Evolutionary conservation across 1,140 invertebrate species (phyloP).

Genomic region (Cotesia glomerata): DNA sequence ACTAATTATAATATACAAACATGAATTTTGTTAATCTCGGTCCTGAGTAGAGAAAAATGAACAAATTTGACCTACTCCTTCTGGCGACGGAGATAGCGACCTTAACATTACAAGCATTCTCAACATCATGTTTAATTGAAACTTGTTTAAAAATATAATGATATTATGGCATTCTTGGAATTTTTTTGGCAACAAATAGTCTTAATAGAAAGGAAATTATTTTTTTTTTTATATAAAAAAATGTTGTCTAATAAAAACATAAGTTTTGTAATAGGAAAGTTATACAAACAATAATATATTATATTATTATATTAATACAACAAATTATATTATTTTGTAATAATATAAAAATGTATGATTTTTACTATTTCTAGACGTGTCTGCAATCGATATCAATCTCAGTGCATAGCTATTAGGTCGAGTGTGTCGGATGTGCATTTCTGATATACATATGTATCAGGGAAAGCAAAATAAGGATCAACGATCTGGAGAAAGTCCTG

Average conservation of each 20-base stretch:
- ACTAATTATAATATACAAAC: too few relatives aligned
- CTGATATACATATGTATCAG: constrained; percentile 35
- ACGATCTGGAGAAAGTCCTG: constrained; percentile 50
- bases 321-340: too few relatives aligned
- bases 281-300: not conserved
- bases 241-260: too few relatives aligned
- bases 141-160: not conserved
- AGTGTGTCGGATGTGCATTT: not conserved
- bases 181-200: too few relatives aligned
- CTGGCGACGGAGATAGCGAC: constrained; percentile 35
- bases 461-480: constrained; percentile 53
- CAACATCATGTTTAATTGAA: not conserved
- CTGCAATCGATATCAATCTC: not conserved
- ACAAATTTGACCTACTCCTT: constrained; percentile 46
- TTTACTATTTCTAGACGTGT: constrained; percentile 21
- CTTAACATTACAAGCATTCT: constrained; percentile 44
- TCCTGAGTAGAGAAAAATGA: constrained; percentile 38
- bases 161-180: too few relatives aligned
- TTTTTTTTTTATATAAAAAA: too few relatives aligned
- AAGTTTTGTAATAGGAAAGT: too few relatives aligned
- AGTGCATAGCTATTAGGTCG: not conserved
- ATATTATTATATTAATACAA: not conserved
- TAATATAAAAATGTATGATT: too few relatives aligned
- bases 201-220: too few relatives aligned
- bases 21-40: not conserved